Evolutionary conservation across 2,888 invertebrate species (phyloP).

Genomic region (Orthosia gracilis): DNA sequence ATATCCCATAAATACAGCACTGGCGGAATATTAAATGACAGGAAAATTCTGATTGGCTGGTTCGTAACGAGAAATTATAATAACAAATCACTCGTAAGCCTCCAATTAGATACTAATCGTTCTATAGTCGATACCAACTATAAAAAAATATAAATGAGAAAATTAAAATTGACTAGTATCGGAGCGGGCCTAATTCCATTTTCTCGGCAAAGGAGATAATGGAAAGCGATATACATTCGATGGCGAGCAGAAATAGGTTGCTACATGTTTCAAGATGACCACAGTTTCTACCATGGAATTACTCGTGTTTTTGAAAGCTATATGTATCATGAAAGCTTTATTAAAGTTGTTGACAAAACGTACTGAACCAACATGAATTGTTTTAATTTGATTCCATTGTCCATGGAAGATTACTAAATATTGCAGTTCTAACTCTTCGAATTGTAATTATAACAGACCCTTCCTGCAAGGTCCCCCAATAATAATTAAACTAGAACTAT

Average conservation of each 20-base stretch:
- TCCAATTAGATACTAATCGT: slow-evolving; percentile 80
- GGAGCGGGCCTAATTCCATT: slow-evolving; percentile 17
- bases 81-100: slow-evolving; percentile 77
- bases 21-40: slow-evolving; percentile 71
- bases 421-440: not conserved
- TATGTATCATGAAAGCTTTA: not conserved
- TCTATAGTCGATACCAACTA: slow-evolving; percentile 58
- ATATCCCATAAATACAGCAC: slow-evolving; percentile 57
- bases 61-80: slow-evolving; percentile 69
- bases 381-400: not conserved
- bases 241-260: not conserved
- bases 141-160: slow-evolving; percentile 64
- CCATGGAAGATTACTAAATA: not conserved
- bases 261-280: not conserved
- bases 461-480: slow-evolving; percentile 1
- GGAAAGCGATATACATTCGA: not conserved
- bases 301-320: not conserved
- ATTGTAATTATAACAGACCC: slow-evolving; percentile 9
- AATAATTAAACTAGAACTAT: not conserved
- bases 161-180: slow-evolving; percentile 39
- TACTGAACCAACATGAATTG: not conserved
- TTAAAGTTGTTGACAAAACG: not conserved
- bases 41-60: slow-evolving; percentile 64
- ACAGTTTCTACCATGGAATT: not conserved
- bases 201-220: slow-evolving; percentile 19